These are phyloP conservation scores for Lontra canadensis DNA, from an alignment of 2,113 vertebrate species.

Conservation along the genomic window DNA sequence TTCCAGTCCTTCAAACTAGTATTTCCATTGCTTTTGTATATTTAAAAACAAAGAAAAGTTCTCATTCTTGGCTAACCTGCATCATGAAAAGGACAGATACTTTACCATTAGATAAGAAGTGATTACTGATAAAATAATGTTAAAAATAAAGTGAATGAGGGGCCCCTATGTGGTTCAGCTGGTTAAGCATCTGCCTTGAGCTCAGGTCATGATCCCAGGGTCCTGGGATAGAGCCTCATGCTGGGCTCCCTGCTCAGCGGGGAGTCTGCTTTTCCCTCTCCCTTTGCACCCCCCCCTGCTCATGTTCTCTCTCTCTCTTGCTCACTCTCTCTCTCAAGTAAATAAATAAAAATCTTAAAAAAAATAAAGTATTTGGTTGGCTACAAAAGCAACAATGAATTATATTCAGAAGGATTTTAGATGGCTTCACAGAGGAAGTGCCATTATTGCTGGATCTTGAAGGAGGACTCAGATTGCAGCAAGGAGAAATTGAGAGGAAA, in stretches of 20 bases:
- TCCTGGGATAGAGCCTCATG: background rate
- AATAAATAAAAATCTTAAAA: background rate
- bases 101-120: background rate
- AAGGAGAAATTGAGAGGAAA: background rate
- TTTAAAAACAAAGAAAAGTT: background rate
- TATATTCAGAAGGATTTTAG: background rate
- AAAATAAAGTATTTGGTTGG: background rate
- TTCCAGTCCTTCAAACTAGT: background rate
- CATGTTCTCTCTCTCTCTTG: background rate
- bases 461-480: background rate
- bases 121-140: background rate
- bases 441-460: background rate
- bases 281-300: background rate
- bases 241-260: background rate
- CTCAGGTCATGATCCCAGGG: background rate
- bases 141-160: background rate
- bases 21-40: background rate
- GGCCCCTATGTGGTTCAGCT: background rate
- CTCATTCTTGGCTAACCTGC: background rate
- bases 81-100: background rate
- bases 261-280: background rate
- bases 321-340: background rate
- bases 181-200: background rate
- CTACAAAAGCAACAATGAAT: background rate
- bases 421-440: background rate